Percentiles rank a stretch among this genome's conserved stretches.
phyloP scores from a whole-genome alignment of 64 coral and sea anemone genomes.

The Exaiptasia diaphana region DNA sequence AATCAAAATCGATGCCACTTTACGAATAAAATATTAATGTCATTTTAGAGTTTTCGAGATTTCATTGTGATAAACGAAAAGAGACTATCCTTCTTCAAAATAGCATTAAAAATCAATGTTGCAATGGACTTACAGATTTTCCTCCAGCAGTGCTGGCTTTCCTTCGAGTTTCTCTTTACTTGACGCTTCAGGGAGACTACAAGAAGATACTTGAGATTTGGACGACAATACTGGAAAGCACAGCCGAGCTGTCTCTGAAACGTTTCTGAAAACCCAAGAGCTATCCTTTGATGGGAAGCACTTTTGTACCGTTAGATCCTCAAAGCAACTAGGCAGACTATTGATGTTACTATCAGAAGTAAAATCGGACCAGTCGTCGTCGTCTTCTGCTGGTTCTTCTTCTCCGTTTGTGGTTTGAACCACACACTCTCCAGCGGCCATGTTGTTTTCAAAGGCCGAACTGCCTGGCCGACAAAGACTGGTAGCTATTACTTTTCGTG shows the following conservation, averaged over 20 bases:
- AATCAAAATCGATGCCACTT: no score
- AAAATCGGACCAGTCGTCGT: slow-evolving; percentile 62
- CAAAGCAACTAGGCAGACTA: background rate
- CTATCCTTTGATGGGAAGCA: background rate
- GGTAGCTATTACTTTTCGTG: no score
- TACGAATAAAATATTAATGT: no score
- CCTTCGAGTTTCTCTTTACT: background rate
- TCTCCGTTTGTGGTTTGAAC: slow-evolving; percentile 22
- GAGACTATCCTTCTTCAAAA: no score
- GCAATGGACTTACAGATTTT: slow-evolving; percentile 1
- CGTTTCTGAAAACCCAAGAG: background rate
- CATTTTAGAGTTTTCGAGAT: no score
- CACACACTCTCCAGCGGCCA: slow-evolving; percentile 37
- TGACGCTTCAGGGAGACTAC: background rate
- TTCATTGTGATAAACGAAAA: no score
- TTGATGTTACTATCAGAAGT: slow-evolving; percentile 14
- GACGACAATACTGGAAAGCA: slow-evolving; percentile 40
- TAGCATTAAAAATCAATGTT: no score
- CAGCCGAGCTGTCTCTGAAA: background rate
- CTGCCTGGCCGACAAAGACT: background rate
- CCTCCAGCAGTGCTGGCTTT: background rate
- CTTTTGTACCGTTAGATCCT: background rate
- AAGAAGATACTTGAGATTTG: background rate
- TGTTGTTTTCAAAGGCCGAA: slow-evolving; percentile 29
- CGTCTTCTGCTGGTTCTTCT: slow-evolving; percentile 2